Evolutionary conservation across 2,888 invertebrate genomes (phyloP).

Genomic region (Melipona bicolor): DNA sequence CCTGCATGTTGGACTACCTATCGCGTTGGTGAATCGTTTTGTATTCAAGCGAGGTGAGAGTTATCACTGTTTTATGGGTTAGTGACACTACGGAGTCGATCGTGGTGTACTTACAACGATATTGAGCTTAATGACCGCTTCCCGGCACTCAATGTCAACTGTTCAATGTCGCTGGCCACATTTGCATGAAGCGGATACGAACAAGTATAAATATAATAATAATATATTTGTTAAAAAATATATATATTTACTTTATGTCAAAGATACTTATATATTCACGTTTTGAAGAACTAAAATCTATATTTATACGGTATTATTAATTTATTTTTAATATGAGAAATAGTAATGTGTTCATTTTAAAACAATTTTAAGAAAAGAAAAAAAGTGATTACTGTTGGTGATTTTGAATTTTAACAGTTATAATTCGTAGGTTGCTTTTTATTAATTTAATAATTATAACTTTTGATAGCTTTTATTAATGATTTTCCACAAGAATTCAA

Average conservation of each 20-base stretch:
- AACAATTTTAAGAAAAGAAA: no score
- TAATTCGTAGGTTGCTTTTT: not conserved
- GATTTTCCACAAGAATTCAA: not conserved
- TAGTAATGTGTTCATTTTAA: not conserved
- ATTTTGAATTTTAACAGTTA: not conserved
- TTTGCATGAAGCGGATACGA: constrained; percentile 42
- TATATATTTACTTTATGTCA: not conserved
- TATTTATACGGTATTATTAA: not conserved
- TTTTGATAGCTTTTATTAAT: not conserved
- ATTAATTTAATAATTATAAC: no score
- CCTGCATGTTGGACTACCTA: not conserved
- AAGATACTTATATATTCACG: not conserved
- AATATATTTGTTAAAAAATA: constrained; percentile 7
- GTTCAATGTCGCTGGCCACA: constrained; percentile 58
- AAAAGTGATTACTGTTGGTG: no score
- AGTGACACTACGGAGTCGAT: constrained; percentile 46
- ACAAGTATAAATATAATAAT: constrained; percentile 6
- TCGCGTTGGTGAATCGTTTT: constrained; percentile 4
- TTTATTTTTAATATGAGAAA: not conserved
- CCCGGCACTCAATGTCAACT: constrained; percentile 65
- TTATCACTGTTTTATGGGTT: constrained; percentile 53
- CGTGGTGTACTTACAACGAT: constrained; percentile 38
- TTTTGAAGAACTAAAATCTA: not conserved
- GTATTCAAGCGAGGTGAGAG: constrained; percentile 31
- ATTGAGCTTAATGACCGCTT: constrained; percentile 66